Conservation (phyloP, 2,888 invertebrate species). For the Lithodes maja region DNA sequence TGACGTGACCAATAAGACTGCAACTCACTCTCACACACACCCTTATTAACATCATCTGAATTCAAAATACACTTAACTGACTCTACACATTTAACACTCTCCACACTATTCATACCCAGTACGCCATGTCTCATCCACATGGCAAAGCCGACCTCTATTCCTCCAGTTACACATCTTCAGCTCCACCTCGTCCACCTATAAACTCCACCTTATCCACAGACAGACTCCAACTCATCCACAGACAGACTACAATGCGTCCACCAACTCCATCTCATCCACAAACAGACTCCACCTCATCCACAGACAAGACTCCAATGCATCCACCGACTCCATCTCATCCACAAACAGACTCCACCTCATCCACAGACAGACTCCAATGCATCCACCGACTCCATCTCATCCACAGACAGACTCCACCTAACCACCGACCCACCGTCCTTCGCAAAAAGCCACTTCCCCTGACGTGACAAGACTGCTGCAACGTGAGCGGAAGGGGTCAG, state of each 20-base stretch:
- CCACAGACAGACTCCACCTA: background rate
- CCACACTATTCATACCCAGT: background rate
- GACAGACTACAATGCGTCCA: background rate
- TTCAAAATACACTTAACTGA: too few species aligned
- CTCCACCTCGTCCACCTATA: background rate
- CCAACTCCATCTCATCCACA: background rate
- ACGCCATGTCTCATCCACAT: background rate
- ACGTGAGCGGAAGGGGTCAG: background rate
- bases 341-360: background rate
- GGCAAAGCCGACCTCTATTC: background rate
- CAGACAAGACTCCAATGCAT: background rate
- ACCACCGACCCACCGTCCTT: background rate
- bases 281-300: background rate
- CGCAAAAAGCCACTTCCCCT: slow-evolving; percentile 1
- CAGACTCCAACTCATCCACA: background rate
- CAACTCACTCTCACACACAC: too few species aligned
- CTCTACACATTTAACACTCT: background rate
- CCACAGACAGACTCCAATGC: background rate
- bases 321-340: background rate
- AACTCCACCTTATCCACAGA: background rate
- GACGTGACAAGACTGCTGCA: background rate
- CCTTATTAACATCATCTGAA: too few species aligned
- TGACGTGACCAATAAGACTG: too few species aligned
- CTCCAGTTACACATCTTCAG: background rate
- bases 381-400: background rate